Evolutionary conservation across 2,113 vertebrate genomes (phyloP), one percentile per base, ranked within the genome.

Genomic region (Pheucticus melanocephalus): DNA sequence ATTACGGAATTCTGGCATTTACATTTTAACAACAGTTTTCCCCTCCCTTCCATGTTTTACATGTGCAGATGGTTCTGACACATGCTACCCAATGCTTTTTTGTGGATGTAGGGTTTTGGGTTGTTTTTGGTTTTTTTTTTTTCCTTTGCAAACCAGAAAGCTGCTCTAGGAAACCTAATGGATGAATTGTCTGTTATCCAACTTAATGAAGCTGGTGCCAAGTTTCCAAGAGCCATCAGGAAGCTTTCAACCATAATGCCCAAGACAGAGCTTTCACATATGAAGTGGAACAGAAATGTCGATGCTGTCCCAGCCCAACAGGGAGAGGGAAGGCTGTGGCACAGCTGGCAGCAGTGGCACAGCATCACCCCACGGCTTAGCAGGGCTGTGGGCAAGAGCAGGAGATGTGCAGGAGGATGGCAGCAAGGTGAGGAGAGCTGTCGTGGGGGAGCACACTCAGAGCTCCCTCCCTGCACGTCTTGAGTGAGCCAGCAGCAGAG

Each of bases 41-140:
- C 42, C 71, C 70, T 92, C 66, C 66, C 45, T 47, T 60, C 11
- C 61, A 8, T n/a, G 65, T 75, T 84, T 68, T 20, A 44, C 56
- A 24, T 16, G 48, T 90, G 78, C 95, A 94, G 94, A 87, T 87
- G 78, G 93, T 22, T 75, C 50, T 82, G 65, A 81, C 87, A 96
- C 81, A 33, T 24, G 78, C 70, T 79, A 60, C 69, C 75, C 80
- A 94, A 60, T 28, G 75, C 19, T 73, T 90, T 86, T 86, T 79
- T 76, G 25, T 79, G 35, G 64, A 76, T 54, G 19, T 40, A 63
- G 15, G 33, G 2, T 63, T 88, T 66, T 8, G 27, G 25, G 25
- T 22, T 45, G 57, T 2, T 39, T 42, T 35, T n/a, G n/a, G 35
- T 39, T 35, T 42, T 35, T 79, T 63, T 17, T 16, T 51, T 63